Percentiles rank a stretch among this genome's conserved stretches.
Conservation (phyloP, 2,888 invertebrate genomes). For the Sarcophaga carnaria region DNA sequence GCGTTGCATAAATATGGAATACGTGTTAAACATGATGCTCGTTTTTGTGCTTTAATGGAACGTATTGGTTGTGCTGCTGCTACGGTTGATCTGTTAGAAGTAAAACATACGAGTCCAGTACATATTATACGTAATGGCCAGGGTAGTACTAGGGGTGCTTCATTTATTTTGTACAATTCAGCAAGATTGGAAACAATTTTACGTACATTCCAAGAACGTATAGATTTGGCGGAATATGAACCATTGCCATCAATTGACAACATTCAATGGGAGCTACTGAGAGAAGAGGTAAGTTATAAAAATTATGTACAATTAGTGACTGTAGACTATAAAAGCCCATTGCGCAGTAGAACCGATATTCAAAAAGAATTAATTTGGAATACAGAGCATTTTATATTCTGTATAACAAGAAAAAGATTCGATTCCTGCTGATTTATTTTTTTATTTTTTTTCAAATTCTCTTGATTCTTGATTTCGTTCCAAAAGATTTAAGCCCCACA, state of each 20-base stretch:
- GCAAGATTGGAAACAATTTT: constrained; percentile 87
- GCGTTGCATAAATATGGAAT: constrained; percentile 87
- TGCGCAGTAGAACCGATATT: no score
- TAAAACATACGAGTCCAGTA: constrained; percentile 84
- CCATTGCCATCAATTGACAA: constrained; percentile 84
- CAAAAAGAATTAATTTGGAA: no score
- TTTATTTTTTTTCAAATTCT: no score
- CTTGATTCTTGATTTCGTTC: no score
- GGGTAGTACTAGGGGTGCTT: constrained; percentile 83
- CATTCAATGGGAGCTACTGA: constrained; percentile 85
- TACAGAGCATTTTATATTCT: no score
- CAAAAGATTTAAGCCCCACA: no score
- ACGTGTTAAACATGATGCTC: constrained; percentile 82
- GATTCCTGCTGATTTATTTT: no score
- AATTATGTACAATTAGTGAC: neutral
- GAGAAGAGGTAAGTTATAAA: constrained; percentile 84
- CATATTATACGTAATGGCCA: constrained; percentile 81
- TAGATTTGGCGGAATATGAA: constrained; percentile 84
- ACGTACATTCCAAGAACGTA: constrained; percentile 85
- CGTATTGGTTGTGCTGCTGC: constrained; percentile 86
- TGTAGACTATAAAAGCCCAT: no score
- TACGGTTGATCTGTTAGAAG: constrained; percentile 87
- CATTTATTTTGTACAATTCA: constrained; percentile 90
- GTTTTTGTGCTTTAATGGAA: constrained; percentile 84
- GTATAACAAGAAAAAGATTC: no score